Evolutionary conservation across 2,888 invertebrate species (phyloP), one percentile per base, ranked within the genome.

Genomic region (Drosophila birchii): DNA sequence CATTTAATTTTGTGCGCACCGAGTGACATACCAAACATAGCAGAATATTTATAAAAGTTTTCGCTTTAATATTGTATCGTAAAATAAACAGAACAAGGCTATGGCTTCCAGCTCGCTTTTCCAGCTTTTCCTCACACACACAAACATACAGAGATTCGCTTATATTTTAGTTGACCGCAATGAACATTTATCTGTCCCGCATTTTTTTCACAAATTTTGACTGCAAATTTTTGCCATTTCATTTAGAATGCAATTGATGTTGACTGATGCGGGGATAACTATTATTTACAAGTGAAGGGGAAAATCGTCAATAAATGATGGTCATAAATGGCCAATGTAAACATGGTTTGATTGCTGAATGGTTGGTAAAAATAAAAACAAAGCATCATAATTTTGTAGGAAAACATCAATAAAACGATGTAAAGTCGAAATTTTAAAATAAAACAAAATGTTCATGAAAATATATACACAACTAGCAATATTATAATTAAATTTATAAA

Each of bases 1-100:
- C 73, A 80, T 79, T 86, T 83, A 57, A 86, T 86, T 76, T 80
- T 43, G 73, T 39, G 11, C 38, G 47, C 75, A 62, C 34, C 36
- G 34, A 53, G 51, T 53, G 51, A 53, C 51, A 53, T 53, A 23
- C 51, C 51, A 36, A 49, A 47, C 36, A 61, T 18, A n/a, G 29
- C 63, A 64, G 59, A 44, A 60, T 45, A 45, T 78, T 72, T 63
- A 60, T 43, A 57, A 73, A 63, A 39, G 23, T 45, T 43, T 66
- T 67, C 54, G 56, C 63, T 85, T 75, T 70, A 75, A 84, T 61
- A 49, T 53, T 66, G 64, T 64, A 66, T 53, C 51, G 53, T 63
- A 67, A 63, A 73, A 75, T 68, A 75, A 61, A 75, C 62, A 64
- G 26, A 36, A 54, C 29, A 43, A 23, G 64, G 36, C 53, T 36